Base-by-base conservation (phyloP, 2,113 vertebrate species). In the Clinocottus analis region DNA sequence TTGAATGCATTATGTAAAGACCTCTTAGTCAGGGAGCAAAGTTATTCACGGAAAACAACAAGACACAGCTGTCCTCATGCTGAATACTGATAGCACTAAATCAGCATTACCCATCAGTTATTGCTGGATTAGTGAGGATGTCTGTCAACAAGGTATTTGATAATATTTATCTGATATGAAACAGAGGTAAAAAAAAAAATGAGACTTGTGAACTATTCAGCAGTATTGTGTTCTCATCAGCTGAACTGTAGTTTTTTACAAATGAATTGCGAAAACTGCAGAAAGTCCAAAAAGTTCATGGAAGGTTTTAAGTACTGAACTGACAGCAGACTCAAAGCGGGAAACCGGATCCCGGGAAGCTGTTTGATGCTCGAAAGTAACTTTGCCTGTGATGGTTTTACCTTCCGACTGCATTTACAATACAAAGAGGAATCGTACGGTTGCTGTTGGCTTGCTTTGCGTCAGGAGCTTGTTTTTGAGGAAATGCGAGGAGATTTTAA, bases 401-500 rank as follows among this genome's bases (percentile, higher is more conserved):
- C 63, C 62, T 87, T 65, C 25, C 56, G 17, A 51, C 76, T 67
- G 74, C 37, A 71, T 86, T 87, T 70, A 72, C 79, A 85, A 67
- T 13, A 81, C 83, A 85, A 90, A 87, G 63, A 77, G 7, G 16
- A 76, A 68, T 76, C 43, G 25, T 47, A 43, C 43, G 66, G 63
- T 82, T 67, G 35, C 68, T 73, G 19, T 53, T 74, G 61, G 61
- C 37, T 72, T 58, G 66, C 66, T 88, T 83, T 77, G 56, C 8
- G 10, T 59, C 61, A 66, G 51, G 62, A 87, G 72, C 45, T 78
- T 80, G 59, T 77, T 77, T 72, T 77, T 16, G 19, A 43, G 72
- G 69, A 77, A 82, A 63, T 85, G 79, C 86, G 85, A 85, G 86
- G 77, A 83, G 77, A 91, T 85, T 83, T 81, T 13, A 87, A 87